phyloP scores from a whole-genome alignment of 1,140 invertebrate species.

The Hermetia illucens region DNA sequence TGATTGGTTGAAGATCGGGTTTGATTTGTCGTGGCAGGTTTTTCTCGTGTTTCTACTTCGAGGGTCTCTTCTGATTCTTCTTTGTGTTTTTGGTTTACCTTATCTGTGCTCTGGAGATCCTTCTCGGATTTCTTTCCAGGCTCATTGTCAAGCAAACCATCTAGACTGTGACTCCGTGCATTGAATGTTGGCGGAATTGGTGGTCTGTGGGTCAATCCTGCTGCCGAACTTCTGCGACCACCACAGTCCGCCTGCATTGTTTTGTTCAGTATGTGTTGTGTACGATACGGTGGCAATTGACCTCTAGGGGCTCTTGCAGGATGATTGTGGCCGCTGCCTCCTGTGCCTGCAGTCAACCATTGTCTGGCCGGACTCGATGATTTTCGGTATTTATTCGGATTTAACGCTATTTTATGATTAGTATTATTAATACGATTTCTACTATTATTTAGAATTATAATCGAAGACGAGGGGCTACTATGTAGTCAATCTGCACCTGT shows the following conservation, averaged over 20 bases:
- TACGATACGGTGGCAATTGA: slow-evolving; percentile 18
- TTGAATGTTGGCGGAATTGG: slow-evolving; percentile 14
- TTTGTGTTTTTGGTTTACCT: too few species aligned
- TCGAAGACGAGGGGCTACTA: slow-evolving; percentile 36
- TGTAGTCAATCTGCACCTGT: slow-evolving; percentile 54
- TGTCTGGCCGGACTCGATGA: slow-evolving; percentile 44
- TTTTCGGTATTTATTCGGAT: slow-evolving; percentile 36
- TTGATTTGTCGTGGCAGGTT: slow-evolving; percentile 7
- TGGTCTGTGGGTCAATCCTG: slow-evolving; percentile 12
- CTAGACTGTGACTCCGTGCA: slow-evolving; percentile 29
- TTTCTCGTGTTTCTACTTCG: slow-evolving; percentile 14
- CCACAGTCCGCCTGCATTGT: slow-evolving; percentile 15
- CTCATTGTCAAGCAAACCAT: slow-evolving; percentile 21
- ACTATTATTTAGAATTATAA: slow-evolving; percentile 5
- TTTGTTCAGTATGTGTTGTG: slow-evolving; percentile 27
- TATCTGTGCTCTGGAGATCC: too few species aligned
- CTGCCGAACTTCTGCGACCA: slow-evolving; percentile 17
- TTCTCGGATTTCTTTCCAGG: too few species aligned
- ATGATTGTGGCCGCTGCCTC: slow-evolving; percentile 23
- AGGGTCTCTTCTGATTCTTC: not conserved
- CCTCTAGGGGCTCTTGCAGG: slow-evolving; percentile 13
- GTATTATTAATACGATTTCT: slow-evolving; percentile 16
- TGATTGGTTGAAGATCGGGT: slow-evolving; percentile 11
- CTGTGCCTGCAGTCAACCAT: slow-evolving; percentile 36
- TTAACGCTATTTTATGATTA: slow-evolving; percentile 34